These are phyloP conservation scores for Gadus chalcogrammus DNA, from an alignment of 2,113 vertebrate genomes.

Conservation along the genomic window DNA sequence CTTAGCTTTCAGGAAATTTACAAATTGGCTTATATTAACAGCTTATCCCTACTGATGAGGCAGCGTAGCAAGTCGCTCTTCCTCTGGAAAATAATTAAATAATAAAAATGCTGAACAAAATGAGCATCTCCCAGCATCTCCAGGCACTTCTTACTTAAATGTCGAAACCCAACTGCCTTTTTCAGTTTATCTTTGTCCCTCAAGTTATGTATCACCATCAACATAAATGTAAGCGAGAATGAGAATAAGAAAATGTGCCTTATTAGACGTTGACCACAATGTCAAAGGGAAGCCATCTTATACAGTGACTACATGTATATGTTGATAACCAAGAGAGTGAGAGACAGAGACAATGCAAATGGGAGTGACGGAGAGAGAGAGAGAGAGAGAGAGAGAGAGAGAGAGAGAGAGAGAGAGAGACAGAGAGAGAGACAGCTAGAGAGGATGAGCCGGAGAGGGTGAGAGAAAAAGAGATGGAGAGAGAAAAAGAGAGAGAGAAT, in stretches of 20 bases:
- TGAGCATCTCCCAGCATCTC: conserved; percentile 52
- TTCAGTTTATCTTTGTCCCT: conserved; percentile 17
- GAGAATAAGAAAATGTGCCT: not conserved
- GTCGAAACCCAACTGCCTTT: conserved; percentile 9
- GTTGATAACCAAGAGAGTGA: no score
- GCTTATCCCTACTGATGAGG: conserved; percentile 47
- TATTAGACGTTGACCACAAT: not conserved
- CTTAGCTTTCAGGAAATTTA: conserved; percentile 62
- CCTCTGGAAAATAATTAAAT: conserved; percentile 3
- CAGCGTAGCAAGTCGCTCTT: conserved; percentile 50
- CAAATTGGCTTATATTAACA: conserved; percentile 68
- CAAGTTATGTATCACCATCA: not conserved
- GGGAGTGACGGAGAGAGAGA: no score
- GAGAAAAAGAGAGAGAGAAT: no score
- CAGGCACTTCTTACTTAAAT: conserved; percentile 11
- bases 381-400: no score
- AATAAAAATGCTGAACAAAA: conserved; percentile 39
- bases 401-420: no score
- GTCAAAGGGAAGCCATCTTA: no score
- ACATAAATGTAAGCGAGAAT: not conserved
- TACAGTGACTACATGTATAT: no score
- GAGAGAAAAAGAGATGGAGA: no score
- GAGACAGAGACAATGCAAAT: no score
- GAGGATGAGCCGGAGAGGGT: no score
- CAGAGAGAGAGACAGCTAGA: no score